These are phyloP conservation scores for Drosophila bipectinata DNA, from an alignment of 1,140 invertebrate genomes.

Conservation along the genomic window DNA sequence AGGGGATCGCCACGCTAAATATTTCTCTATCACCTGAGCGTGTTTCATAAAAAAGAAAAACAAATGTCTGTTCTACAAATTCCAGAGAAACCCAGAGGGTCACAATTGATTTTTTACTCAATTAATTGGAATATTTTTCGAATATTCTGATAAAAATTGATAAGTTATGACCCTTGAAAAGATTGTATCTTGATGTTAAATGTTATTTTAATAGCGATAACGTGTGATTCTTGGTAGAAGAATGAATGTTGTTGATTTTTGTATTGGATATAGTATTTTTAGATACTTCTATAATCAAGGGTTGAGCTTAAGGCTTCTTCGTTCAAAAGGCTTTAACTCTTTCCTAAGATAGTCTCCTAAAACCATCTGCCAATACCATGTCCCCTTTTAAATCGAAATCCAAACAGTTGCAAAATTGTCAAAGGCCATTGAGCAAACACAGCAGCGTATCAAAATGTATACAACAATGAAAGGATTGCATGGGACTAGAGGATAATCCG, in stretches of 20 bases:
- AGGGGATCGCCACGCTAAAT: slow-evolving; percentile 36
- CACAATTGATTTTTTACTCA: slow-evolving; percentile 9
- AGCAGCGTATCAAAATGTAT: slow-evolving; percentile 18
- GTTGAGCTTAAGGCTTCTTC: too few species aligned
- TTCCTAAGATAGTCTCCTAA: not conserved
- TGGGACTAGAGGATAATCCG: slow-evolving; percentile 49
- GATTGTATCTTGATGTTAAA: slow-evolving; percentile 3
- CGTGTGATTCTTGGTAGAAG: not conserved
- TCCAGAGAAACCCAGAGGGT: slow-evolving; percentile 14
- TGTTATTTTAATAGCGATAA: slow-evolving; percentile 2
- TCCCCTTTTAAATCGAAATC: slow-evolving; percentile 24
- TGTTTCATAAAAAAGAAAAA: slow-evolving; percentile 33
- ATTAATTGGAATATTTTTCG: slow-evolving; percentile 22
- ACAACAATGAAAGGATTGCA: slow-evolving; percentile 50
- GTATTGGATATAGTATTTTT: not conserved
- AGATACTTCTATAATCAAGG: not conserved
- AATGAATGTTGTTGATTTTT: not conserved
- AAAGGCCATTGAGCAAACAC: slow-evolving; percentile 38
- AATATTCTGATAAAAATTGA: slow-evolving; percentile 19
- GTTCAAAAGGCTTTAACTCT: not conserved
- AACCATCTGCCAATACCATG: slow-evolving; percentile 23
- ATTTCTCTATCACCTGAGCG: slow-evolving; percentile 39
- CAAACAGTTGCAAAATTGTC: slow-evolving; percentile 52
- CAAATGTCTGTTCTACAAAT: slow-evolving; percentile 48
- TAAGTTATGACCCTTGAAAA: slow-evolving; percentile 11